Base-by-base conservation (phyloP, 2,113 vertebrate species). In the Cepphus grylle region DNA sequence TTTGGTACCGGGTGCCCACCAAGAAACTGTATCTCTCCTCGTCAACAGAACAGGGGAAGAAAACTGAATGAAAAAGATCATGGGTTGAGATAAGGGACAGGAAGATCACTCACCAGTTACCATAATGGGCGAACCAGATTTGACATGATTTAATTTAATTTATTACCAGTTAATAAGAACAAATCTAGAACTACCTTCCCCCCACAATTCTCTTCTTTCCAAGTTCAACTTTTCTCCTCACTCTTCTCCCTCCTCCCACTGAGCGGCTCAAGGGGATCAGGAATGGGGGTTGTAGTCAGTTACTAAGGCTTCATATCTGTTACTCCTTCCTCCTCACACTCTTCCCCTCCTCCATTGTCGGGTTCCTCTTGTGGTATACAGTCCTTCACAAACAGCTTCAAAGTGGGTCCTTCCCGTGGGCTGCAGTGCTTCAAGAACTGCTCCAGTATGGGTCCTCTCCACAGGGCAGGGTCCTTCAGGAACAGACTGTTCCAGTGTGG, bases 341-440 rank as follows among this genome's bases (percentile, higher is more conserved):
- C 13, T 16, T 62, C 20, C 13, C 6, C 47, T 53, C 12, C 11
- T 30, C 22, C 7, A 47, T 1, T 21, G 2, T 62, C 12, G 15
- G 15, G 7, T 67, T 6, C 5, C 5, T 62, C 30, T 4, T 5
- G 10, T 34, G 15, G 18, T 4, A 80, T 34, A 47, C 7, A 90
- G 26, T 52, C 34, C 20, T 71, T 56, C 22, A 29, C 1, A 6
- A 55, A 89, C 7, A n/a, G 20, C 32, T 72, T 30, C 22, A 42
- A 4, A 0, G 1, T 61, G 10, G 1, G 8, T 40, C 26, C 23
- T 69, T 78, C 21, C 23, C 7, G 36, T 0, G 0, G 38, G 5
- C 7, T 58, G 10, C 5, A 59, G 7, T n/a, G 2, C 17, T 94
- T 59, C 36, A 38, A 49, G 21, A 74, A 65, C 11, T 45, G 15